phyloP scores from a whole-genome alignment of 1,140 invertebrate genomes.

The Drosophila obscura region DNA sequence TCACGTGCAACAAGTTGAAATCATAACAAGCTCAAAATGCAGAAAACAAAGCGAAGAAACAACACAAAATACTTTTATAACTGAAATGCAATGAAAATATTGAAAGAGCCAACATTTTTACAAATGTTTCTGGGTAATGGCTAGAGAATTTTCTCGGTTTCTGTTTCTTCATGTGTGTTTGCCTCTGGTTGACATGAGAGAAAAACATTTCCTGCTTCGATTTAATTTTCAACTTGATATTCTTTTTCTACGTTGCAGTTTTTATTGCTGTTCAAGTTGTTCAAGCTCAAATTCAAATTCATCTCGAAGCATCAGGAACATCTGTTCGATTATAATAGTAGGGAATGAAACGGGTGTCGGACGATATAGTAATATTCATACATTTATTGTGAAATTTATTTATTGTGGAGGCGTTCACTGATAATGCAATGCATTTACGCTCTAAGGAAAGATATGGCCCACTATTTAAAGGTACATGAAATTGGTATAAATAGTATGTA shows the following conservation, averaged over 20 bases:
- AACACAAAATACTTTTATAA: conserved; percentile 50
- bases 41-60: conserved; percentile 13
- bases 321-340: too few species aligned
- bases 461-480: too few species aligned
- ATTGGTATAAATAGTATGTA: too few species aligned
- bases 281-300: conserved; percentile 26
- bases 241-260: conserved; percentile 12
- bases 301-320: too few species aligned
- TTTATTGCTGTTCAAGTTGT: neutral
- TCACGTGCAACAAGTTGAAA: conserved; percentile 81
- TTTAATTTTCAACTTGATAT: conserved; percentile 16
- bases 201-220: conserved; percentile 47
- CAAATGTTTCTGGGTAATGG: conserved; percentile 41
- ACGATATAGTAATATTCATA: too few species aligned
- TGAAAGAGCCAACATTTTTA: conserved; percentile 50
- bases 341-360: too few species aligned
- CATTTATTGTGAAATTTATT: too few species aligned
- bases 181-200: conserved; percentile 15
- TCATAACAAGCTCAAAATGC: conserved; percentile 67
- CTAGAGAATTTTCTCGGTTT: conserved; percentile 21
- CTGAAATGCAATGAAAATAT: conserved; percentile 78
- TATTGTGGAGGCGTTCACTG: too few species aligned
- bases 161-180: too few species aligned
- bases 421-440: too few species aligned
- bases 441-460: too few species aligned